Percentiles rank a stretch among this genome's conserved stretches.
These are phyloP conservation scores for Ataeniobius toweri DNA, from an alignment of 2,797 vertebrate genomes.

Conservation along the genomic window DNA sequence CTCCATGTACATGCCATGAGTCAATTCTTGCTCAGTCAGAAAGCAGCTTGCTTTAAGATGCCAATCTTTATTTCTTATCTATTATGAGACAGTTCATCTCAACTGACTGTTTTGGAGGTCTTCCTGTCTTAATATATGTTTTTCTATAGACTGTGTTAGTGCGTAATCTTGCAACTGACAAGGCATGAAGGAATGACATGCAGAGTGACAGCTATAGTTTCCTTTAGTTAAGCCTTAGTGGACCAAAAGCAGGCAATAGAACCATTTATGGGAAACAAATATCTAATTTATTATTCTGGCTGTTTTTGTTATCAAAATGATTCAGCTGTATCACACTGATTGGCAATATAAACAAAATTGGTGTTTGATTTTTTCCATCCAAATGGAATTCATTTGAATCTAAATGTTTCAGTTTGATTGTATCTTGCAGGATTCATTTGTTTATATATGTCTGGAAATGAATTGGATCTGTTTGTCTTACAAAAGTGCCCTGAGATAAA, in stretches of 20 bases:
- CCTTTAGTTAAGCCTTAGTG: slow-evolving; percentile 22
- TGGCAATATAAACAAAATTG: neutral
- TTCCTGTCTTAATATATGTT: slow-evolving; percentile 17
- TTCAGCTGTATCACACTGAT: neutral
- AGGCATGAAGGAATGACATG: slow-evolving; percentile 12
- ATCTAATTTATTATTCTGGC: neutral
- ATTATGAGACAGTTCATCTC: neutral
- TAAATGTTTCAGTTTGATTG: no score
- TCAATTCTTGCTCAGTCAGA: slow-evolving; percentile 75
- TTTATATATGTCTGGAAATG: neutral
- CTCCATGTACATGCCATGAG: slow-evolving; percentile 81
- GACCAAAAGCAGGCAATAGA: slow-evolving; percentile 1
- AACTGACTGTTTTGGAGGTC: slow-evolving; percentile 30
- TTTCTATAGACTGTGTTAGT: slow-evolving; percentile 5
- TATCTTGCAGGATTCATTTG: no score
- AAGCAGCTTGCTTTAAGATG: slow-evolving; percentile 34
- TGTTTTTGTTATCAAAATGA: neutral
- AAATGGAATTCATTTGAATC: neutral
- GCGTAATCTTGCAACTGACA: slow-evolving; percentile 7
- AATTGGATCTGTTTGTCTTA: neutral
- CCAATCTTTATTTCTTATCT: slow-evolving; percentile 31
- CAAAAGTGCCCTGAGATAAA: neutral
- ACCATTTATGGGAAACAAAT: slow-evolving; percentile 15
- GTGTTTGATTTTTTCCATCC: neutral
- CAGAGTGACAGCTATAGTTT: slow-evolving; percentile 19